These are phyloP conservation scores for Drepanosiphum platanoidis DNA, from an alignment of 2,888 invertebrate genomes.

Conservation along the genomic window DNA sequence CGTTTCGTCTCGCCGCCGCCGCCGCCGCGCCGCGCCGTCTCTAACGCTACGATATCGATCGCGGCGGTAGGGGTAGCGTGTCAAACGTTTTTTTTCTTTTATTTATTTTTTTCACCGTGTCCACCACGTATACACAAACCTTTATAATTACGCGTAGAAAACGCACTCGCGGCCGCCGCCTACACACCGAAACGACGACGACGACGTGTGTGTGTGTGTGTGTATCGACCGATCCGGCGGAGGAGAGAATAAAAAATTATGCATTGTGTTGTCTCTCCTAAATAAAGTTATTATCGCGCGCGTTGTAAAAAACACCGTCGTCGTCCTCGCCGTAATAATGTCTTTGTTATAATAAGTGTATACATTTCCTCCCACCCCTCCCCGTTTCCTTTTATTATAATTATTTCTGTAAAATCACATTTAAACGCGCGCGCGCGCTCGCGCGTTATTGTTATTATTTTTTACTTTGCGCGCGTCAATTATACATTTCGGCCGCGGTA, in stretches of 20 bases:
- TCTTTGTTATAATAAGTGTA: neutral
- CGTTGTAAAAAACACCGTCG: neutral
- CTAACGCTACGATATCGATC: neutral
- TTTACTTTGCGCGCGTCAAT: neutral
- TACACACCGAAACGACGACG: conserved; percentile 17
- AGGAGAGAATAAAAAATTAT: neutral
- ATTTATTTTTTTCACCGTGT: conserved; percentile 54
- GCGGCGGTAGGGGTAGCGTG: conserved; percentile 32
- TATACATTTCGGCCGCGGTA: neutral
- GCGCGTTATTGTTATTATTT: neutral
- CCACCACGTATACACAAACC: conserved; percentile 6
- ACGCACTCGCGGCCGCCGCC: neutral
- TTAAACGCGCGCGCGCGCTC: neutral
- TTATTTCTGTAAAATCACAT: neutral
- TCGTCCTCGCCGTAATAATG: neutral
- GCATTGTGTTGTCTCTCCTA: conserved; percentile 28
- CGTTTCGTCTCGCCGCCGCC: neutral
- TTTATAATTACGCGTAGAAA: neutral
- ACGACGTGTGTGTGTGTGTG: neutral
- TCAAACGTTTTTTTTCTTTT: conserved; percentile 33
- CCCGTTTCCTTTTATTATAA: neutral
- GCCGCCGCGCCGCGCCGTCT: neutral
- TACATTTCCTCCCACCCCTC: neutral
- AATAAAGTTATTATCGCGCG: conserved; percentile 29
- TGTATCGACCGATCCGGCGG: neutral